These are phyloP conservation scores for Hemibagrus guttatus DNA, from an alignment of 2,797 vertebrate species.

Conservation along the genomic window DNA sequence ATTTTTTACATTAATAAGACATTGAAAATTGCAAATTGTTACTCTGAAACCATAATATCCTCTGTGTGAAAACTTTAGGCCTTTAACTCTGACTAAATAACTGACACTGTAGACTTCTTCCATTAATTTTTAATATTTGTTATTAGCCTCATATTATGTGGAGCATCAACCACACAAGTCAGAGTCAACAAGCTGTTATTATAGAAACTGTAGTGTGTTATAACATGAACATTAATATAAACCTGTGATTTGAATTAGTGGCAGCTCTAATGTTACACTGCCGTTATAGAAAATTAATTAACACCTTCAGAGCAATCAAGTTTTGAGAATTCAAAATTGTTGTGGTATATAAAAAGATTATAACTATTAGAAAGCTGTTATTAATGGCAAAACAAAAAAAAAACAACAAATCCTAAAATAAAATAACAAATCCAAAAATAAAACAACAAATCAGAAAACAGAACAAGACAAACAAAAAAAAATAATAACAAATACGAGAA, in stretches of 20 bases:
- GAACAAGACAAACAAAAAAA: no score
- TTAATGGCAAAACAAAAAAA: no score
- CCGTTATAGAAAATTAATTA: not conserved
- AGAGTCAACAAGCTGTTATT: not conserved
- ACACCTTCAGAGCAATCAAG: not conserved
- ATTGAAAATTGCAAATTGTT: not conserved
- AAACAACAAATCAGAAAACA: no score
- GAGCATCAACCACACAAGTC: not conserved
- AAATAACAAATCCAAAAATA: no score
- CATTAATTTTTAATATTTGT: not conserved
- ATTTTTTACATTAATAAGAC: not conserved
- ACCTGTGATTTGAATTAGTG: not conserved
- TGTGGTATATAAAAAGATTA: not conserved
- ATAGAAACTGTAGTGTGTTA: not conserved
- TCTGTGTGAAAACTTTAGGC: not conserved
- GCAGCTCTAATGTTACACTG: not conserved
- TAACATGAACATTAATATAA: no score
- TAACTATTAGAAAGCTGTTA: not conserved
- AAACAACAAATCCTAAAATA: no score
- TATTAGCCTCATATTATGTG: not conserved
- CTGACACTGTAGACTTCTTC: not conserved
- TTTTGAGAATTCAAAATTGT: not conserved
- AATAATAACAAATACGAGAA: no score
- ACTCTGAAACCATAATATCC: not conserved
- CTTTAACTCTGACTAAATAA: not conserved